phyloP scores from a whole-genome alignment of 2,888 invertebrate species.

The Spisula subtruncata region DNA sequence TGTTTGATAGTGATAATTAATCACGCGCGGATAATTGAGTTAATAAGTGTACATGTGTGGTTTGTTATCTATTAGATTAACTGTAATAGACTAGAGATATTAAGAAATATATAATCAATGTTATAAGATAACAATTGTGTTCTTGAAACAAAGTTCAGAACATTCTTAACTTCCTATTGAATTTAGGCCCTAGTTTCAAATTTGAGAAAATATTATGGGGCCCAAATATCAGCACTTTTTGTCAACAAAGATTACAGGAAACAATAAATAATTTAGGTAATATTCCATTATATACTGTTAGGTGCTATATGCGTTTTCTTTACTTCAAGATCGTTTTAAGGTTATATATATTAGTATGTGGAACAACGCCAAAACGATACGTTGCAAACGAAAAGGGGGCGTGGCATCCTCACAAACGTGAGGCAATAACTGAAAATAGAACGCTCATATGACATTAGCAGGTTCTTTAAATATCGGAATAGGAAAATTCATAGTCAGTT shows the following conservation, averaged over 20 bases:
- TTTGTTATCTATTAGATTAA: neutral
- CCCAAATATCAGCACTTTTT: no score
- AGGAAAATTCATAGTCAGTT: conserved; percentile 51
- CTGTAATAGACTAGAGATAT: neutral
- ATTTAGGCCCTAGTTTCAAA: neutral
- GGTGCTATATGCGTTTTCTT: conserved; percentile 19
- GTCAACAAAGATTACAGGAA: no score
- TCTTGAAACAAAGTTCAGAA: neutral
- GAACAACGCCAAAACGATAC: conserved; percentile 56
- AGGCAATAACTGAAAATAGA: neutral
- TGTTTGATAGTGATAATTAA: neutral
- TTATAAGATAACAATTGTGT: neutral
- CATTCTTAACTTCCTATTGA: neutral
- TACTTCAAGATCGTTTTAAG: conserved; percentile 62
- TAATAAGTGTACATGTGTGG: neutral
- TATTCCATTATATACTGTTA: neutral
- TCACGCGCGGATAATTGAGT: neutral
- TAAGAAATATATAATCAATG: neutral
- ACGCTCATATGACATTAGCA: neutral
- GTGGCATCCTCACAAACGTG: conserved; percentile 53
- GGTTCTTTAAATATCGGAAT: neutral
- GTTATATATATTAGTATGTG: conserved; percentile 62
- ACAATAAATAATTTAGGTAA: no score
- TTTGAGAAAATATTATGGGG: conserved; percentile 20
- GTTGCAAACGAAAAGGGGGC: conserved; percentile 59